Percentiles rank a stretch among this genome's conserved stretches.
Evolutionary conservation across 1,140 invertebrate species (phyloP).

Genomic region (Oscheius sp.): DNA sequence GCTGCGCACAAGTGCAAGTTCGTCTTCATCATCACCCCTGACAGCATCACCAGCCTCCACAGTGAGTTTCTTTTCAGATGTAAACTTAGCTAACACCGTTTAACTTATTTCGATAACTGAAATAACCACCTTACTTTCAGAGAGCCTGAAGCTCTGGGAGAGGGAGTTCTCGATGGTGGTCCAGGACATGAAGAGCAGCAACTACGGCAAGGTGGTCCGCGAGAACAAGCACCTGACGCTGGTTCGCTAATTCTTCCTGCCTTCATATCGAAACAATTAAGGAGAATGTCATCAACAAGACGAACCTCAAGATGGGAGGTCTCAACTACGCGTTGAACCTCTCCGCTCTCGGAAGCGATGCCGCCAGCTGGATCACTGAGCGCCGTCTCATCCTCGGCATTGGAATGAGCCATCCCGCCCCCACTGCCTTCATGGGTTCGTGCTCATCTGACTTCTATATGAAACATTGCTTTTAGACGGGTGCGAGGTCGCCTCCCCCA

Average conservation of each 20-base stretch:
- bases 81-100: no score
- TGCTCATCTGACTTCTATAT: no score
- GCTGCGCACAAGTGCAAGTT: slow-evolving; percentile 22
- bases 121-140: not conserved
- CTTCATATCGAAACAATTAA: no score
- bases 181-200: slow-evolving; percentile 34
- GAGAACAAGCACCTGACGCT: slow-evolving; percentile 34
- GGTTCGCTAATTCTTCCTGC: no score
- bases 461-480: no score
- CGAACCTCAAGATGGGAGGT: slow-evolving; percentile 43
- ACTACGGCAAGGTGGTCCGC: not conserved
- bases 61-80: not conserved
- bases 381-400: slow-evolving; percentile 38
- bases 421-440: not conserved
- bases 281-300: slow-evolving; percentile 43
- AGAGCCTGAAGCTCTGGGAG: slow-evolving; percentile 18
- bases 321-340: slow-evolving; percentile 40
- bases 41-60: slow-evolving; percentile 23
- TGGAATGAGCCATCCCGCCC: slow-evolving; percentile 37
- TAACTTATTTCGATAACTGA: no score
- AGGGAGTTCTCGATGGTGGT: slow-evolving; percentile 20
- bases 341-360: not conserved
- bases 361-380: slow-evolving; percentile 17
- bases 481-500: slow-evolving; percentile 1
- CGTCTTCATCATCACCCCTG: slow-evolving; percentile 27